These are phyloP conservation scores for Rhinogobius similis DNA, from an alignment of 2,113 vertebrate species.

Conservation along the genomic window DNA sequence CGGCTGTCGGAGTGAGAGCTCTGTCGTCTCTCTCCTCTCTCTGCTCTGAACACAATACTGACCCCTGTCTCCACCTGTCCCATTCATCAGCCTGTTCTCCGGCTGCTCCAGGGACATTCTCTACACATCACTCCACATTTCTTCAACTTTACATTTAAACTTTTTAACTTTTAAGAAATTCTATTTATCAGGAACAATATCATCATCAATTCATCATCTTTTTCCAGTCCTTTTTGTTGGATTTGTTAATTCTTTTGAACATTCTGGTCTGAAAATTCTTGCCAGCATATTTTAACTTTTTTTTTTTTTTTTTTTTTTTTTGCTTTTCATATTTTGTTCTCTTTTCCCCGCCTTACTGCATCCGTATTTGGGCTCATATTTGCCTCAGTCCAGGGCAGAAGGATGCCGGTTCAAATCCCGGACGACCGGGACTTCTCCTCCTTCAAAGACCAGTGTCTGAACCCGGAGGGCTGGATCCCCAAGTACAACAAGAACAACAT, in stretches of 20 bases:
- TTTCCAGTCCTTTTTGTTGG: no score
- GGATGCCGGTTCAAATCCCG: conserved; percentile 83
- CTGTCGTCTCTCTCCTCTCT: not conserved
- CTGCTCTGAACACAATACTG: conserved; percentile 3
- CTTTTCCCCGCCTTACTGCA: not conserved
- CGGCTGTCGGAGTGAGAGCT: conserved; percentile 40
- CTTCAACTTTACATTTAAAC: not conserved
- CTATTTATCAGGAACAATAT: no score
- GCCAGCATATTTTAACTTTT: not conserved
- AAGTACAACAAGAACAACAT: conserved; percentile 83
- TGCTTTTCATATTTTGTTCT: not conserved
- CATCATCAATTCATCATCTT: no score
- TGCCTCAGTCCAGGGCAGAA: not conserved
- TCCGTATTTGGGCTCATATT: not conserved
- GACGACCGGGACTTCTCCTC: conserved; percentile 84
- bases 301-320: not conserved
- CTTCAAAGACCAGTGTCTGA: conserved; percentile 84
- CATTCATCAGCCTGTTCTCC: not conserved
- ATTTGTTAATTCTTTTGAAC: no score
- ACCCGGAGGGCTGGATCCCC: conserved; percentile 81
- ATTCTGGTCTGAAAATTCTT: not conserved
- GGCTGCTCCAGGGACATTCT: not conserved
- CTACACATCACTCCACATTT: not conserved
- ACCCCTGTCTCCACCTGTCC: not conserved
- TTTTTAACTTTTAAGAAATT: no score